Evolutionary conservation across 2,888 invertebrate species (phyloP), one percentile per base, ranked within the genome.

Genomic region (Ectemnius lituratus): DNA sequence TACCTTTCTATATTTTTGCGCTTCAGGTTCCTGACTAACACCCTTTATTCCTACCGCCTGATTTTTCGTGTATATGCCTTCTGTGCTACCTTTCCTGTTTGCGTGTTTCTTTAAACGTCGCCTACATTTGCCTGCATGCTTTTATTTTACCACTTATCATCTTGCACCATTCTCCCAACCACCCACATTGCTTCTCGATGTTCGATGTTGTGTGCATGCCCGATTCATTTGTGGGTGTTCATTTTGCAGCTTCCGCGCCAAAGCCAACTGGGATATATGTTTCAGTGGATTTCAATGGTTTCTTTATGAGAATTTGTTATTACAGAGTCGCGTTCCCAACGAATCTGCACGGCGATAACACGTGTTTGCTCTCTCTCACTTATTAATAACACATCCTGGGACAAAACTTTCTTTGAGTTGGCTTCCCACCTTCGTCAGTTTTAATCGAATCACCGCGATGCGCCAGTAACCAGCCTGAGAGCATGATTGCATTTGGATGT

Each of bases 181-280:
- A 62, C 5, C 37, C 37, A 37, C 37, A 37, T 85, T 71, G 81
- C 86, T 87, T 87, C 79, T 88, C 75, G 74, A 83, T 87, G 88
- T 88, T 88, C 74, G 81, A 84, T 88, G 85, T 87, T 86, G 87
- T 86, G 76, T 86, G 88, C 87, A 87, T 86, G 87, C 78, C 83
- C 75, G 76, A 64, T 16, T 52, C 52, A 16, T 52, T 16, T 67
- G 64, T 67, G 67, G 27, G 69, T 60, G 62, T 62, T 70, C 60
- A 59, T 66, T 73, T 67, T 64, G 67, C 69, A 64, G 72, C 62
- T 49, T 75, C 37, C 37, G 57, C 62, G 46, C 28, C 52, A 28
- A 23, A 64, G n/a, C 8, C 37, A 61, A 18, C 14, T 11, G 58
- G 59, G 27, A 52, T 37, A 1, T 37, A 8, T 37, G 5, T 37